phyloP scores from a whole-genome alignment of 1,140 invertebrate species.

The Drosophila melanica region DNA sequence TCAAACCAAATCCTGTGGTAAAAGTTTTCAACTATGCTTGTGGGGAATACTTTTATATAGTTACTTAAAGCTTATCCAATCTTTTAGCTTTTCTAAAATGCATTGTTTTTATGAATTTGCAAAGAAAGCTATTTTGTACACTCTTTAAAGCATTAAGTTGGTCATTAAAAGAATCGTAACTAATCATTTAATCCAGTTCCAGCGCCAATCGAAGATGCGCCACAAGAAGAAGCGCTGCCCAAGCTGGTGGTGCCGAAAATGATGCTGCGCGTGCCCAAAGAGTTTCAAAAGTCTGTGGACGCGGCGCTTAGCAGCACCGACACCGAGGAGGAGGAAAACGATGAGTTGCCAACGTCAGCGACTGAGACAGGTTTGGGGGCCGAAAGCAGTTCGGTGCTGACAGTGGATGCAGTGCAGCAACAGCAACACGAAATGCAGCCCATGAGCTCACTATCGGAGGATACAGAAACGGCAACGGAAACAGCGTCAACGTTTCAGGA shows the following conservation, averaged over 20 bases:
- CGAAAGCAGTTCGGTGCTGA: slow-evolving; percentile 5
- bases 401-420: slow-evolving; percentile 36
- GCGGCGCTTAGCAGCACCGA: slow-evolving; percentile 77
- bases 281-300: slow-evolving; percentile 81
- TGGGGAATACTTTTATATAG: no score
- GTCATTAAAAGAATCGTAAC: background rate
- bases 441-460: slow-evolving; percentile 17
- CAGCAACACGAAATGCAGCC: slow-evolving; percentile 19
- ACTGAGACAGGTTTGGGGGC: background rate
- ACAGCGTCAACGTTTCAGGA: slow-evolving; percentile 39
- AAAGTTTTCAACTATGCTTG: no score
- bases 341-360: slow-evolving; percentile 24
- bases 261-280: slow-evolving; percentile 85
- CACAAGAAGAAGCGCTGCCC: slow-evolving; percentile 26
- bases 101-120: no score
- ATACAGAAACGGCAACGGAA: slow-evolving; percentile 44
- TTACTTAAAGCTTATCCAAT: no score
- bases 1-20: no score
- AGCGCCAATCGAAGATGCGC: slow-evolving; percentile 29
- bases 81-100: no score
- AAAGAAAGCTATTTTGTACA: background rate
- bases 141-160: background rate
- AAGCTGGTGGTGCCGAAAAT: slow-evolving; percentile 85
- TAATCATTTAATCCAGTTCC: slow-evolving; percentile 50
- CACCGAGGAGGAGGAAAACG: slow-evolving; percentile 64